Percentiles rank a stretch among this genome's conserved stretches.
Conservation (phyloP, 1,140 invertebrate genomes). For the Drosophila sp. region DNA sequence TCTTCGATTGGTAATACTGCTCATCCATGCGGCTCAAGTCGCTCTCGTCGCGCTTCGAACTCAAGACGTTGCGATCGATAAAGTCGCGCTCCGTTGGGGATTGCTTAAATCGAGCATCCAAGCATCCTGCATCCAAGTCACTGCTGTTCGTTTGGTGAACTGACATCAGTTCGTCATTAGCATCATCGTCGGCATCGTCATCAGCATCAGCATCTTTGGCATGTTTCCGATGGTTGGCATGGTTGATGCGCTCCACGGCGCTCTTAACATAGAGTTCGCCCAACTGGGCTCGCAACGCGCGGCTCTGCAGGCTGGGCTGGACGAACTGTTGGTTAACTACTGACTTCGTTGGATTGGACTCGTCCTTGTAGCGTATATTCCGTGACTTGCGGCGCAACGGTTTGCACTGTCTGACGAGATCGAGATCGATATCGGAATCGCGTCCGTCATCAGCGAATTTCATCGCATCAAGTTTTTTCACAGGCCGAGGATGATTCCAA, state of each 20-base stretch:
- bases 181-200: background rate
- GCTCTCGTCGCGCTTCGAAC: background rate
- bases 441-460: background rate
- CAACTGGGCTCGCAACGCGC: background rate
- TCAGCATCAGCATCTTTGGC: background rate
- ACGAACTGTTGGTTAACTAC: background rate
- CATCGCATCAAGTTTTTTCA: background rate
- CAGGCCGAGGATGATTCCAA: slow-evolving; percentile 43
- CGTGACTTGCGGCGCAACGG: slow-evolving; percentile 18
- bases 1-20: slow-evolving; percentile 19
- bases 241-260: background rate
- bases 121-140: background rate
- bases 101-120: background rate
- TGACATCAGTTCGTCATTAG: background rate
- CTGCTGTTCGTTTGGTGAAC: background rate
- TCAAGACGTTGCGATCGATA: slow-evolving; percentile 5
- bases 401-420: slow-evolving; percentile 13
- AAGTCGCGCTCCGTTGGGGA: background rate
- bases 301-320: background rate
- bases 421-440: background rate
- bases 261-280: slow-evolving; percentile 7
- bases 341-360: background rate
- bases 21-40: slow-evolving; percentile 38
- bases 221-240: background rate
- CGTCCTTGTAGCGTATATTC: slow-evolving; percentile 18